phyloP scores from a whole-genome alignment of 2,113 vertebrate species.

The Cyprinodon tularosa region DNA sequence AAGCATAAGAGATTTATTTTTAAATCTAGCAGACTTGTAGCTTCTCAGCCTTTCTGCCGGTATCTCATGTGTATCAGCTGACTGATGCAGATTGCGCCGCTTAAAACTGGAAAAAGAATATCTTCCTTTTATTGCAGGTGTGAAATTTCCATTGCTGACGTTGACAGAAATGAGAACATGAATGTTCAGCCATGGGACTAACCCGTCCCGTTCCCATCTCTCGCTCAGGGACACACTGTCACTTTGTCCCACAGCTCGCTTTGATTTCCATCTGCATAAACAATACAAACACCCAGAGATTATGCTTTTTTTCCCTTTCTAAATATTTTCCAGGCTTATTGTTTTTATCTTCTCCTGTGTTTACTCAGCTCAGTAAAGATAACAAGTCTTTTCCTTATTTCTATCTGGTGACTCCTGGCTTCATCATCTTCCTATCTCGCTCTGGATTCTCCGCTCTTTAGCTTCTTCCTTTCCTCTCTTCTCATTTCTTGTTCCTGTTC shows the following conservation, averaged over 20 bases:
- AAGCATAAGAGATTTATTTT: neutral
- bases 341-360: constrained; percentile 56
- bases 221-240: neutral
- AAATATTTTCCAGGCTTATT: constrained; percentile 57
- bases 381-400: constrained; percentile 55
- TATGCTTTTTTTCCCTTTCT: constrained; percentile 23
- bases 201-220: constrained; percentile 15
- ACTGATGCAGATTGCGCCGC: neutral
- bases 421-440: constrained; percentile 26
- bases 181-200: neutral
- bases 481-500: constrained; percentile 5
- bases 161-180: constrained; percentile 15
- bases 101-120: neutral
- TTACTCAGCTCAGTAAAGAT: constrained; percentile 56
- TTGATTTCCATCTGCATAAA: constrained; percentile 6
- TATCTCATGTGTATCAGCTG: constrained; percentile 40
- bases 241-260: constrained; percentile 3
- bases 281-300: constrained; percentile 30
- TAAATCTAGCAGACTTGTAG: neutral
- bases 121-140: constrained; percentile 20
- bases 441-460: constrained; percentile 10
- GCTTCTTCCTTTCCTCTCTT: constrained; percentile 22
- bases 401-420: constrained; percentile 30
- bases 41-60: constrained; percentile 11
- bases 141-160: constrained; percentile 8